phyloP scores from a whole-genome alignment of 2,113 vertebrate genomes.

The Chinchilla lanigera region DNA sequence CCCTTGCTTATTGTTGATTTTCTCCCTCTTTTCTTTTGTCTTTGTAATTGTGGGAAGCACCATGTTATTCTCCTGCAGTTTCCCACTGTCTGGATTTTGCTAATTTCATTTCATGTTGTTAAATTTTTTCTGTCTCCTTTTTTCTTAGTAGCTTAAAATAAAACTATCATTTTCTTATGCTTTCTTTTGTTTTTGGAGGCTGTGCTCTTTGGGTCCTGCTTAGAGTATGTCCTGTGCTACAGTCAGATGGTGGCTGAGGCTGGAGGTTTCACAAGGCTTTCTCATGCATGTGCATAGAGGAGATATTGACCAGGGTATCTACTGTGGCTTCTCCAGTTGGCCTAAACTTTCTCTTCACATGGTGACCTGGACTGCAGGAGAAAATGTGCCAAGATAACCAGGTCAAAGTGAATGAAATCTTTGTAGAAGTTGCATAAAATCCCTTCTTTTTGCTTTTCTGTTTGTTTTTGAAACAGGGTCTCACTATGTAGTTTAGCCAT shows the following conservation, averaged over 20 bases:
- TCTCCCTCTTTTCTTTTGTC: neutral
- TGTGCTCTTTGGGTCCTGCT: neutral
- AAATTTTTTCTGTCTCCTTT: neutral
- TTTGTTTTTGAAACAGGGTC: neutral
- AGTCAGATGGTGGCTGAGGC: neutral
- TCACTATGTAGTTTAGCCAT: neutral
- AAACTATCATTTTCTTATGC: neutral
- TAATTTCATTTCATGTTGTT: neutral
- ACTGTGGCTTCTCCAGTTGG: neutral
- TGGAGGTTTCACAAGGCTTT: neutral
- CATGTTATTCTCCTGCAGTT: neutral
- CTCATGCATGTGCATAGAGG: neutral
- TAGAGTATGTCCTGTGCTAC: neutral
- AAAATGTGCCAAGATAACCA: neutral
- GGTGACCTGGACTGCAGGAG: neutral
- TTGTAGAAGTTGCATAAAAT: neutral
- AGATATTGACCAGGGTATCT: neutral
- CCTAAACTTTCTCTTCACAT: neutral
- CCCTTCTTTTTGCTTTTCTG: neutral
- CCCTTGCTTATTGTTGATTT: neutral
- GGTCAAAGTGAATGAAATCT: neutral
- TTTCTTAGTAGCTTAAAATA: neutral
- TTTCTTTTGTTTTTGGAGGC: neutral
- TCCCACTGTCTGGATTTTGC: neutral
- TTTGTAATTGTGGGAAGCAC: neutral